Evolutionary conservation across 2,797 vertebrate genomes (phyloP).

Genomic region (Rhyacichthys aspro): DNA sequence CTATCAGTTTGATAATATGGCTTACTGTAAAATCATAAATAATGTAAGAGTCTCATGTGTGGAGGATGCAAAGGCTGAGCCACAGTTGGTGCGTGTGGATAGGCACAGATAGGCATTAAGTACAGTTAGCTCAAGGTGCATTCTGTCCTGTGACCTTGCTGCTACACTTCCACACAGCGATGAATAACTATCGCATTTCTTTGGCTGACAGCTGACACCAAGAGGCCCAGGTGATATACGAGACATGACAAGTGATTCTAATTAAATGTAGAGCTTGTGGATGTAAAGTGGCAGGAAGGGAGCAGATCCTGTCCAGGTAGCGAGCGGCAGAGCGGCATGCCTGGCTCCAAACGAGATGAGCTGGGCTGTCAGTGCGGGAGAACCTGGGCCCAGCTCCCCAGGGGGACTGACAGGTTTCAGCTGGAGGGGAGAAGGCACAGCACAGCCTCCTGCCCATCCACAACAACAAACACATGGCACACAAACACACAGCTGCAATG

Average conservation of each 20-base stretch:
- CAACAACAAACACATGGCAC: constrained; percentile 79
- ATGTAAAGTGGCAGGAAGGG: constrained; percentile 86
- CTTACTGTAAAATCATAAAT: constrained; percentile 19
- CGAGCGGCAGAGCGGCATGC: constrained; percentile 68
- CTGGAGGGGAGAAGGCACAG: constrained; percentile 79
- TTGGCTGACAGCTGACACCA: constrained; percentile 86
- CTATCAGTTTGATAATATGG: constrained; percentile 10
- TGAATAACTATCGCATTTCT: constrained; percentile 88
- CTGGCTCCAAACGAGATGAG: constrained; percentile 77
- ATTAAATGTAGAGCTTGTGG: constrained; percentile 85
- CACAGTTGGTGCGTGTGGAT: constrained; percentile 7
- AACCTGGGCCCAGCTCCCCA: constrained; percentile 70
- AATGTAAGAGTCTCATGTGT: constrained; percentile 23
- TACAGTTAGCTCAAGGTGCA: constrained; percentile 81
- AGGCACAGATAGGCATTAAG: constrained; percentile 57
- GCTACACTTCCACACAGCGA: constrained; percentile 78
- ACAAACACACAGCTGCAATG: constrained; percentile 58
- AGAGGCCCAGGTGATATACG: constrained; percentile 85
- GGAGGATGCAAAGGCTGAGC: constrained; percentile 26
- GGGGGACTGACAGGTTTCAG: constrained; percentile 81
- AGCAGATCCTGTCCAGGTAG: constrained; percentile 81
- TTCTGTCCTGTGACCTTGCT: constrained; percentile 83
- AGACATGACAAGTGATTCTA: constrained; percentile 89
- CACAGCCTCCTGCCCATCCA: constrained; percentile 68
- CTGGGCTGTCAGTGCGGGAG: constrained; percentile 78